Evolutionary conservation across 2,797 vertebrate species (phyloP), one percentile per base, ranked within the genome.

Genomic region (Dendrocincla fuliginosa): DNA sequence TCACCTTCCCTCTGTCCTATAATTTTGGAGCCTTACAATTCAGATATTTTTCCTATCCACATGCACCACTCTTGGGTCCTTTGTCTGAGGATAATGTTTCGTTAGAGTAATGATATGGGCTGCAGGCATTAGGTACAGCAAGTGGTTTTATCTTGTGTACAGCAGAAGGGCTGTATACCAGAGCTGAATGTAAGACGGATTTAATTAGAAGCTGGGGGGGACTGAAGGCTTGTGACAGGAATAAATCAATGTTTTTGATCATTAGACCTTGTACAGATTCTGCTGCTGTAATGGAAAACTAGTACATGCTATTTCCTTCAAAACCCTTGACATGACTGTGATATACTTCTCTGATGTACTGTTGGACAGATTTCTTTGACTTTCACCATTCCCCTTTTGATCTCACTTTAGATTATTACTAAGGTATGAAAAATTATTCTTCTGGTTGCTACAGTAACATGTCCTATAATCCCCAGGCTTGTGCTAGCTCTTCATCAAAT

Each of bases 241-340:
- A 97, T 95, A 95, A 97, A 95, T 97, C 93, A 95, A 95, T 96
- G 84, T 11, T 96, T 97, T 95, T 96, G 95, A 95, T 94, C 80
- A 92, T 89, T 90, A 96, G 88, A 84, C 44, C 61, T 92, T 94
- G 84, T 84, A 84, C 44, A 94, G 76, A 75, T 76, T 93, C 56
- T 84, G 69, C 67, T 84, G 23, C 78, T 95, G n/a, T 79, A 92
- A 93, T 73, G 64, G 63, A 87, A 93, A 95, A 86, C 9, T 18
- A 39, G 83, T 53, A 82, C 41, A 74, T 63, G 50, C 7, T 52
- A 53, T 94, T 96, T 89, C 41, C 46, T 95, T 85, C 92, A 89
- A 96, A 95, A 89, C 32, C 59, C 63, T 83, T 91, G 79, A 46
- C 53, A 70, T 53, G 71, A 61, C 83, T 87, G 39, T 75, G 84